Conservation (phyloP, 2,797 vertebrate genomes). For the Lithobates pipiens region DNA sequence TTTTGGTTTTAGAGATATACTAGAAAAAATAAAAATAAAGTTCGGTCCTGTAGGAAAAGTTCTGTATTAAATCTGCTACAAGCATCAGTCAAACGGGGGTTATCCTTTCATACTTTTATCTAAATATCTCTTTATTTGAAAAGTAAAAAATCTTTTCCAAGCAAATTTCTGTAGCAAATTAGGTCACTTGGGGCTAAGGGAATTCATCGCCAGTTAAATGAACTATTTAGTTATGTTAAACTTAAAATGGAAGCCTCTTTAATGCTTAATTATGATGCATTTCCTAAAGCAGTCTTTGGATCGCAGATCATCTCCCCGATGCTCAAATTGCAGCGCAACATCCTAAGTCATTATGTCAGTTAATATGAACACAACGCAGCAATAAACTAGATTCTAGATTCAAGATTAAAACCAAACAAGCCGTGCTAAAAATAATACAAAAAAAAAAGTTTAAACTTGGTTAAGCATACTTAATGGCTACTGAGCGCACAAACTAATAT, state of each 20-base stretch:
- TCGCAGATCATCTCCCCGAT: slow-evolving; percentile 24
- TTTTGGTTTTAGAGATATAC: too few species aligned
- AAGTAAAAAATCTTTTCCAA: slow-evolving; percentile 30
- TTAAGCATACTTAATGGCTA: not conserved
- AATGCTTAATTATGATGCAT: slow-evolving; percentile 46
- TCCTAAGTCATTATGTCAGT: slow-evolving; percentile 53
- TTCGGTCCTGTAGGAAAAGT: too few species aligned
- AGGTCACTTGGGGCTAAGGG: slow-evolving; percentile 21
- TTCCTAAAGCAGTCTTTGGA: slow-evolving; percentile 47
- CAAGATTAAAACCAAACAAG: not conserved
- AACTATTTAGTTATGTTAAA: slow-evolving; percentile 40
- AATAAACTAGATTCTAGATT: slow-evolving; percentile 1
- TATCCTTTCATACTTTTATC: not conserved
- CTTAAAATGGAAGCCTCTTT: slow-evolving; percentile 32
- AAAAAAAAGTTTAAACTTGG: slow-evolving; percentile 7
- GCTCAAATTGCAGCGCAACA: slow-evolving; percentile 20
- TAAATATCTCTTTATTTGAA: slow-evolving; percentile 13
- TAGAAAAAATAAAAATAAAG: too few species aligned
- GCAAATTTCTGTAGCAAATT: slow-evolving; percentile 40
- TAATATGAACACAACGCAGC: slow-evolving; percentile 24
- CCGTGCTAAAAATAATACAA: not conserved
- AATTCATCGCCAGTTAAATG: slow-evolving; percentile 9
- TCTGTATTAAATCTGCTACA: too few species aligned
- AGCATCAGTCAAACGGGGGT: not conserved
- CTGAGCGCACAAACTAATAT: not conserved